A percentile compares a stretch with the other conserved stretches of the same genome.
Evolutionary conservation across 2,113 vertebrate species (phyloP).

Genomic region (Turdus rufiventris): DNA sequence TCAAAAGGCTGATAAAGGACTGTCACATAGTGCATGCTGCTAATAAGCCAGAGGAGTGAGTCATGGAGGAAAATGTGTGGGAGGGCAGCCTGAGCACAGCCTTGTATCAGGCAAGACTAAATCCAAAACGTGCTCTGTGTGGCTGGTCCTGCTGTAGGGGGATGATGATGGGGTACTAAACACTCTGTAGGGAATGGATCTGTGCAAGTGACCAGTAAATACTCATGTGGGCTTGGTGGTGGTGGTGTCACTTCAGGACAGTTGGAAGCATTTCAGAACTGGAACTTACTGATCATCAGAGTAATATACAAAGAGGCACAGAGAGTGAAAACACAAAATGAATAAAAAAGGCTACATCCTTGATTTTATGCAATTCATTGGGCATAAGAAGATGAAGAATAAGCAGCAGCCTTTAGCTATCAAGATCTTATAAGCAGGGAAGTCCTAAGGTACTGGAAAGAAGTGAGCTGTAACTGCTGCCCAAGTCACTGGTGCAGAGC

Average conservation of each 20-base stretch:
- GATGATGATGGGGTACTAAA: background rate
- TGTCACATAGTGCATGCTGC: background rate
- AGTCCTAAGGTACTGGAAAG: background rate
- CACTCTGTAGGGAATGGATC: background rate
- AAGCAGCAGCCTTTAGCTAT: background rate
- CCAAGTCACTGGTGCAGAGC: background rate
- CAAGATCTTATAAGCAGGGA: background rate
- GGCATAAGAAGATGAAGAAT: background rate
- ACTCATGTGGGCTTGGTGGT: background rate
- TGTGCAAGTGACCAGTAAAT: background rate
- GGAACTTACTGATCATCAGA: background rate
- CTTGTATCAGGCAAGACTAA: background rate
- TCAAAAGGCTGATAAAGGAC: background rate
- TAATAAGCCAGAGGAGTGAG: background rate
- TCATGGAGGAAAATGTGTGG: background rate
- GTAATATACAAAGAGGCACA: background rate
- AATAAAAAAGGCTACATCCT: background rate
- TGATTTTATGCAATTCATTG: background rate
- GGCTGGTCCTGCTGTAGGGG: background rate
- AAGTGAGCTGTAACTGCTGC: background rate
- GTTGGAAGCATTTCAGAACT: background rate
- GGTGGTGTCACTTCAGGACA: background rate
- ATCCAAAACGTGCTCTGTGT: background rate
- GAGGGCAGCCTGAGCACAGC: background rate
- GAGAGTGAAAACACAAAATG: background rate